Evolutionary conservation across 2,888 invertebrate genomes (phyloP).

Genomic region (Agrenia bidenticulata): DNA sequence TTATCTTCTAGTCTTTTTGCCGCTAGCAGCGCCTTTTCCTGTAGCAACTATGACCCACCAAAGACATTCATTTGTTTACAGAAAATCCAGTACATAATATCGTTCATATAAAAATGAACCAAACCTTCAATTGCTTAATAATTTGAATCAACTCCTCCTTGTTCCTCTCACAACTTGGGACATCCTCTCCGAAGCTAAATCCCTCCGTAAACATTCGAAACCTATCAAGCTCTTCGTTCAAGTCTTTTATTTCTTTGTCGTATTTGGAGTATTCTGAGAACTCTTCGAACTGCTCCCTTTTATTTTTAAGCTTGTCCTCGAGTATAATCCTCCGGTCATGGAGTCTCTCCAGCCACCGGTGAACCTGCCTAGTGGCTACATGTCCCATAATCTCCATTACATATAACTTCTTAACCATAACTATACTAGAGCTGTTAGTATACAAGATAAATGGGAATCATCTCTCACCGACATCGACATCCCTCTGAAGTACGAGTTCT

Average conservation of each 20-base stretch:
- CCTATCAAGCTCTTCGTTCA: slow-evolving; percentile 64
- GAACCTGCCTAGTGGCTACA: slow-evolving; percentile 69
- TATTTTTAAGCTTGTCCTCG: slow-evolving; percentile 66
- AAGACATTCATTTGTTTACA: no score
- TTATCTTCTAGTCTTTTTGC: slow-evolving; percentile 34
- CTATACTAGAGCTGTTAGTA: no score
- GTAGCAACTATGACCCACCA: no score
- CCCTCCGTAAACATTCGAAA: slow-evolving; percentile 61
- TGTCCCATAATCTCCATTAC: no score
- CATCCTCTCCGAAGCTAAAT: slow-evolving; percentile 36
- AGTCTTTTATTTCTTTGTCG: slow-evolving; percentile 69
- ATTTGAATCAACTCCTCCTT: slow-evolving; percentile 29
- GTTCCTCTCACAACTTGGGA: slow-evolving; percentile 18
- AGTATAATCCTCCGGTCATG: slow-evolving; percentile 73
- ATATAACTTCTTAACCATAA: no score
- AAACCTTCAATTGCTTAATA: slow-evolving; percentile 36
- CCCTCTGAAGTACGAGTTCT: slow-evolving; percentile 37
- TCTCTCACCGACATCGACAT: slow-evolving; percentile 41
- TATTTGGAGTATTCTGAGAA: slow-evolving; percentile 72
- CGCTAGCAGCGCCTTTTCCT: slow-evolving; percentile 33
- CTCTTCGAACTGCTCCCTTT: slow-evolving; percentile 75
- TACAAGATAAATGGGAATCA: background rate
- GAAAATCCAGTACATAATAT: no score
- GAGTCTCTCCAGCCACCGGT: slow-evolving; percentile 72
- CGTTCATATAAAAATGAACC: no score